phyloP scores from a whole-genome alignment of 2,113 vertebrate genomes.

The Parus major region DNA sequence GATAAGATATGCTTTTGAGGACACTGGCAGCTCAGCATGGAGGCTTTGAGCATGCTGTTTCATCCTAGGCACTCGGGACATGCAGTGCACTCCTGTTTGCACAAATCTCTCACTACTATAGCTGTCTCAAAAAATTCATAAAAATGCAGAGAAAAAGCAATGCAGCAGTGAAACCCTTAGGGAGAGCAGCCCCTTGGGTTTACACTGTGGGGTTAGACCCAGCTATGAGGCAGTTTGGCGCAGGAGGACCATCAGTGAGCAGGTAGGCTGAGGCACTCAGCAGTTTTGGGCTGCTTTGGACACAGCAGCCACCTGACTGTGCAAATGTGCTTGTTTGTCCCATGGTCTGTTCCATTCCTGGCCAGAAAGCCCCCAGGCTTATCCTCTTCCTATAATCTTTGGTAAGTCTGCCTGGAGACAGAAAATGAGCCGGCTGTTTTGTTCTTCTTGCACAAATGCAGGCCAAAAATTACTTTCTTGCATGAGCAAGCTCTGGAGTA shows the following conservation, averaged over 20 bases:
- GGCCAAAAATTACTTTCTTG: not conserved
- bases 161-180: rapidly evolving
- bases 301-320: not conserved
- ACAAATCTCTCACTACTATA: not conserved
- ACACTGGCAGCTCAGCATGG: not conserved
- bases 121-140: not conserved
- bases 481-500: not conserved
- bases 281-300: not conserved
- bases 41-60: not conserved
- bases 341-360: not conserved
- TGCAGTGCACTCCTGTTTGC: not conserved
- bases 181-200: not conserved
- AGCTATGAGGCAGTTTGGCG: not conserved
- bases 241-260: not conserved
- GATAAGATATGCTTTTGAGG: not conserved
- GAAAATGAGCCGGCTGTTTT: not conserved
- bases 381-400: not conserved
- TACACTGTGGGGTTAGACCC: not conserved
- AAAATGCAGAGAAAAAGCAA: not conserved
- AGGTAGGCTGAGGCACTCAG: not conserved
- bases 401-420: not conserved
- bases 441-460: not conserved
- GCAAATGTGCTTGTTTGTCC: rapidly evolving
- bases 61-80: not conserved
- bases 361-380: not conserved